phyloP scores from a whole-genome alignment of 1,140 invertebrate species.

The Euschistus heros region DNA sequence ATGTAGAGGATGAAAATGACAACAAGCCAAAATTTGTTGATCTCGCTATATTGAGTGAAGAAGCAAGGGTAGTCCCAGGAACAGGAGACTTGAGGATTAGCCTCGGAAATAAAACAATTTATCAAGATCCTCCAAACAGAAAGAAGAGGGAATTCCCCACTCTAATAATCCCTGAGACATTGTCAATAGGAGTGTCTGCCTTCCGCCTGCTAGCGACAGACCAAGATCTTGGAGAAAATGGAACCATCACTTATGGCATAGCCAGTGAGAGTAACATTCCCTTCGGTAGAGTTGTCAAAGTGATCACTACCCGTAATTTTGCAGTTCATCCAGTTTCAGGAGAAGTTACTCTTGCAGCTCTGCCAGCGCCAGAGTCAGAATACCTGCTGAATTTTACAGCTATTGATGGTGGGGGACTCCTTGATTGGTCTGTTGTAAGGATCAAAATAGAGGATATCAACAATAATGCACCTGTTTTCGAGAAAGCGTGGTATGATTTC shows the following conservation, averaged over 20 bases:
- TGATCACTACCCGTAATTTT: constrained; percentile 47
- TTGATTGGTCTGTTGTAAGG: constrained; percentile 55
- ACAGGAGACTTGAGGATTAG: constrained; percentile 19
- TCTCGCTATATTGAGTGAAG: constrained; percentile 33
- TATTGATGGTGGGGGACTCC: constrained; percentile 59
- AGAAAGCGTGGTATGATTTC: constrained; percentile 70
- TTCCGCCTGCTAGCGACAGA: constrained; percentile 71
- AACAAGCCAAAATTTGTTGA: constrained; percentile 60
- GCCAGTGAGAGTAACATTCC: constrained; percentile 50
- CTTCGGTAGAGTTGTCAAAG: constrained; percentile 34
- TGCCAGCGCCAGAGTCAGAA: constrained; percentile 61
- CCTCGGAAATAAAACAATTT: constrained; percentile 28
- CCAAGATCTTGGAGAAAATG: constrained; percentile 62
- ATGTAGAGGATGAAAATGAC: constrained; percentile 72
- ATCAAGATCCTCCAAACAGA: background rate
- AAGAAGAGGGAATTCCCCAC: constrained; percentile 36
- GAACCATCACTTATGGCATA: constrained; percentile 64
- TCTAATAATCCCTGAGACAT: constrained; percentile 63
- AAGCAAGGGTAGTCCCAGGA: background rate
- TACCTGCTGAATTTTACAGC: constrained; percentile 67
- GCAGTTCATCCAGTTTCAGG: constrained; percentile 59
- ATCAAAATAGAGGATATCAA: constrained; percentile 68
- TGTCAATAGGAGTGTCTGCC: constrained; percentile 58
- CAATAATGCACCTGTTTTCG: constrained; percentile 73
- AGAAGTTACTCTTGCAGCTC: constrained; percentile 62